Conservation (phyloP, 2,888 invertebrate genomes). For the Gonocerus acuteangulatus region DNA sequence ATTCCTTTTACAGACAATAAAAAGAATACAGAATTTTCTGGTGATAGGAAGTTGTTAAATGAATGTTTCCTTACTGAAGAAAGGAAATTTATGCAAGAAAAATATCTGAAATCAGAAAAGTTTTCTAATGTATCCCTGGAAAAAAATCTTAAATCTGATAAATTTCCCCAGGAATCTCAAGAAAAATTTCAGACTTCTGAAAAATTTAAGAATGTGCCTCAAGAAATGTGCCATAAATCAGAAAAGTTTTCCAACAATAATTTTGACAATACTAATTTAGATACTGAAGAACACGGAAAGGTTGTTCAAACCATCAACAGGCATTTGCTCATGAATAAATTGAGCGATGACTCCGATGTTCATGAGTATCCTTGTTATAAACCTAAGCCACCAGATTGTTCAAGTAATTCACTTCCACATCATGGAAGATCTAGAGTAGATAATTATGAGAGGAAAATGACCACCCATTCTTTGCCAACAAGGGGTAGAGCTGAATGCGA, state of each 20-base stretch:
- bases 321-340: slow-evolving; percentile 34
- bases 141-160: slow-evolving; percentile 5
- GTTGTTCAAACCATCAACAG: slow-evolving; percentile 39
- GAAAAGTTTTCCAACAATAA: neutral
- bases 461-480: slow-evolving; percentile 22
- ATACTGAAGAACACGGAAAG: slow-evolving; percentile 37
- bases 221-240: no score
- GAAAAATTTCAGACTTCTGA: neutral
- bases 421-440: slow-evolving; percentile 2
- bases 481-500: slow-evolving; percentile 29
- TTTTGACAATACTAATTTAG: slow-evolving; percentile 11
- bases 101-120: slow-evolving; percentile 2
- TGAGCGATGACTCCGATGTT: slow-evolving; percentile 35
- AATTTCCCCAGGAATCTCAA: neutral
- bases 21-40: neutral
- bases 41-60: neutral
- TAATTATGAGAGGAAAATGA: slow-evolving; percentile 6
- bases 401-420: slow-evolving; percentile 22
- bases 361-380: slow-evolving; percentile 28
- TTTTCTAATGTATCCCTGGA: neutral
- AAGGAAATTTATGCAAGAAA: neutral
- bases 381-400: slow-evolving; percentile 12
- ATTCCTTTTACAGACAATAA: neutral
- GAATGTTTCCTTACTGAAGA: neutral
- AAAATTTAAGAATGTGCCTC: neutral